Conservation (phyloP, 2,888 invertebrate genomes). For the Trachelus stipa region DNA sequence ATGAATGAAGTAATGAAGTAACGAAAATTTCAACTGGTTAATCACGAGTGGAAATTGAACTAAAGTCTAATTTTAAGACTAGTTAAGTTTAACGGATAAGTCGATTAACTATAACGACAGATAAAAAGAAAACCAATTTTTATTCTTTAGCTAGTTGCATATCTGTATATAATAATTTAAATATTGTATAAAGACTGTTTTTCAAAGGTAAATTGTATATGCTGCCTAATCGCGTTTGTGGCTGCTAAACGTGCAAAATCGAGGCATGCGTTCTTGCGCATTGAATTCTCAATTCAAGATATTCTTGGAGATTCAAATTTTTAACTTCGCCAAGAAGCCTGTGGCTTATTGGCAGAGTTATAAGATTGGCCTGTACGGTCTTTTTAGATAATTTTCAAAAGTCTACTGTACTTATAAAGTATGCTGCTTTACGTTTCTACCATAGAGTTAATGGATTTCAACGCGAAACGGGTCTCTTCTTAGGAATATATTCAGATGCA, state of each 20-base stretch:
- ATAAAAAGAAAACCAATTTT: constrained; percentile 40
- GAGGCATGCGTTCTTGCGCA: constrained; percentile 15
- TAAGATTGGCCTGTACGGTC: constrained; percentile 12
- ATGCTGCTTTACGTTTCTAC: constrained; percentile 29
- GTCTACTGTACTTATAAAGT: constrained; percentile 42
- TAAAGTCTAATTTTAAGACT: constrained; percentile 30
- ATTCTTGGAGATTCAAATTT: constrained; percentile 27
- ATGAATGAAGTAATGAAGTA: constrained; percentile 28
- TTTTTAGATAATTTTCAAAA: constrained; percentile 28
- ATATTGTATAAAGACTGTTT: constrained; percentile 65
- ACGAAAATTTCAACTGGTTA: constrained; percentile 44
- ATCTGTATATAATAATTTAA: constrained; percentile 62
- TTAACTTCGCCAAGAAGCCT: constrained; percentile 30
- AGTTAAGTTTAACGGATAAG: constrained; percentile 30
- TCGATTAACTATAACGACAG: constrained; percentile 17
- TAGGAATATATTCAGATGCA: background rate
- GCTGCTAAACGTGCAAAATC: constrained; percentile 14
- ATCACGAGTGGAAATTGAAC: constrained; percentile 26
- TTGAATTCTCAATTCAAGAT: constrained; percentile 24
- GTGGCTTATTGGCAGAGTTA: constrained; percentile 14
- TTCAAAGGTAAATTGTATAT: constrained; percentile 35
- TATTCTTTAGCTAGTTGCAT: constrained; percentile 55
- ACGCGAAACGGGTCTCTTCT: constrained; percentile 15
- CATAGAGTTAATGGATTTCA: constrained; percentile 32
- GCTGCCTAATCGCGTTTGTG: constrained; percentile 21